Evolutionary conservation across 2,113 vertebrate genomes (phyloP).

Genomic region (Acanthochromis polyacanthus): DNA sequence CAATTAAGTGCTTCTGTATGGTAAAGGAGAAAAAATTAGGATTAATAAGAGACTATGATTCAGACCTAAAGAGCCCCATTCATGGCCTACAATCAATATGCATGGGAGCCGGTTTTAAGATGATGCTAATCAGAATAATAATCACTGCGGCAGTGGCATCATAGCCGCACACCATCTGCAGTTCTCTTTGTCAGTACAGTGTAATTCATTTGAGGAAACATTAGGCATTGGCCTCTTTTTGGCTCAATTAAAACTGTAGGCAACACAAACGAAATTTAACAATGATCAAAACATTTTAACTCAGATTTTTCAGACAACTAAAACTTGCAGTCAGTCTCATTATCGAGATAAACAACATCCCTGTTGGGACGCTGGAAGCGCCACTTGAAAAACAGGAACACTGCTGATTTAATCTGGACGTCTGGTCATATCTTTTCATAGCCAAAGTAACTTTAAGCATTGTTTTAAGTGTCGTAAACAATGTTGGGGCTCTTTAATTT

Average conservation of each 20-base stretch:
- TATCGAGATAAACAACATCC: conserved; percentile 46
- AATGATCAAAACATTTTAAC: conserved; percentile 56
- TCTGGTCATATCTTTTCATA: conserved; percentile 52
- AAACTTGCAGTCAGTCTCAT: conserved; percentile 49
- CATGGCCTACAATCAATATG: conserved; percentile 11
- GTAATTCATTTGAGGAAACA: conserved; percentile 4
- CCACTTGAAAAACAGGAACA: conserved; percentile 38
- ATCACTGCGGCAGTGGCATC: conserved; percentile 28
- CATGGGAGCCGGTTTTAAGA: conserved; percentile 16
- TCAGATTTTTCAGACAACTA: conserved; percentile 37
- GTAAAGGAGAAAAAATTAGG: neutral
- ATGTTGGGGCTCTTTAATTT: conserved; percentile 60
- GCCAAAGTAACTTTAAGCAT: conserved; percentile 53
- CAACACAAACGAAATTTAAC: conserved; percentile 34
- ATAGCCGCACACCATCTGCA: conserved; percentile 28
- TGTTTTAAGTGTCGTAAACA: conserved; percentile 61
- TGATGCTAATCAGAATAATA: conserved; percentile 39
- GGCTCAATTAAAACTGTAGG: conserved; percentile 31
- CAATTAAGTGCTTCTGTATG: neutral
- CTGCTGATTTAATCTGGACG: conserved; percentile 63
- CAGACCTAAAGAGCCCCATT: neutral
- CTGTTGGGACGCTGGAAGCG: conserved; percentile 43
- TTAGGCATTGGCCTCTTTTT: conserved; percentile 24
- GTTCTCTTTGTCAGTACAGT: conserved; percentile 26
- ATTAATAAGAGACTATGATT: neutral